phyloP scores from a whole-genome alignment of 2,113 vertebrate genomes.

The Colistium nudipinnis region DNA sequence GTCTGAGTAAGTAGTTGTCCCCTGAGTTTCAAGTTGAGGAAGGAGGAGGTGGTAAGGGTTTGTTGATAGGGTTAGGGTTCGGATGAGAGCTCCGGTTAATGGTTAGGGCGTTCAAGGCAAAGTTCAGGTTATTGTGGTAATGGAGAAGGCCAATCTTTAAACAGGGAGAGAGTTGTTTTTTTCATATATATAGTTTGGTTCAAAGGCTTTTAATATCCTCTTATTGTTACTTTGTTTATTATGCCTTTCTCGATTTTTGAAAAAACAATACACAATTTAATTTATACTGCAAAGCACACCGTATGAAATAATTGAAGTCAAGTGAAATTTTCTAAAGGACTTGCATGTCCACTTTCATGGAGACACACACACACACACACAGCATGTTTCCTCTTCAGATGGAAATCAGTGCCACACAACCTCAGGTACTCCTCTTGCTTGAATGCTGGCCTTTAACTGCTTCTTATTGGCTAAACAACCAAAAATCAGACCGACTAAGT shows the following conservation, averaged over 20 bases:
- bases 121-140: too few relatives aligned
- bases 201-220: neutral
- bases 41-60: too few relatives aligned
- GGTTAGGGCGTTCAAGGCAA: too few relatives aligned
- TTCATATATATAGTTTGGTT: neutral
- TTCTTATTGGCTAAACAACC: constrained; percentile 46
- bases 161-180: too few relatives aligned
- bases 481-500: constrained; percentile 37
- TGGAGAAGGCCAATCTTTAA: too few relatives aligned
- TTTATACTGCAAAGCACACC: constrained; percentile 11
- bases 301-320: constrained; percentile 12
- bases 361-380: neutral
- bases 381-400: constrained; percentile 4
- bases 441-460: constrained; percentile 16
- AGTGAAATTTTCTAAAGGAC: constrained; percentile 26
- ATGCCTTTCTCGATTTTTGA: neutral
- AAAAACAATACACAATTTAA: neutral
- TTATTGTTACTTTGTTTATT: neutral
- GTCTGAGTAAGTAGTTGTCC: too few relatives aligned
- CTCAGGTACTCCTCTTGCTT: constrained; percentile 8
- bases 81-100: too few relatives aligned
- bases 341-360: neutral
- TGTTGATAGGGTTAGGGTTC: too few relatives aligned
- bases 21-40: too few relatives aligned
- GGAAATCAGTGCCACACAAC: neutral